Conservation (phyloP, 53 echinoderm and acorn worm genomes). For the Hippasteria phrygiana region DNA sequence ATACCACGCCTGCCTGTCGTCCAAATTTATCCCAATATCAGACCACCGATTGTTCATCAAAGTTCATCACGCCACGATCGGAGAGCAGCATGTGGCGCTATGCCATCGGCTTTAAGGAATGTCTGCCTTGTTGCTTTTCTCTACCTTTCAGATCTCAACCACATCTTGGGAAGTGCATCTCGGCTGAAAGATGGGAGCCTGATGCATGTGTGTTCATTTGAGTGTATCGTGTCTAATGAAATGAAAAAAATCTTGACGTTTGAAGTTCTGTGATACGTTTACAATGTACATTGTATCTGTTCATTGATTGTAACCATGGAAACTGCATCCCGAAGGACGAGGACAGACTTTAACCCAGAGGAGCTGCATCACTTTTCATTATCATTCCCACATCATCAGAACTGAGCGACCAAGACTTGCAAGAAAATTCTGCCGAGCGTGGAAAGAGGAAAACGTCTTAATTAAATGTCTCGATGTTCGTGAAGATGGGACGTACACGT, state of each 20-base stretch:
- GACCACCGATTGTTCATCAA: background rate
- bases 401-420: background rate
- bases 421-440: background rate
- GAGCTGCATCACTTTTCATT: background rate
- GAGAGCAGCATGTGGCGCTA: background rate
- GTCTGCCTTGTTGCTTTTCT: background rate
- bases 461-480: no score
- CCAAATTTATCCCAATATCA: background rate
- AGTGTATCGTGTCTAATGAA: background rate
- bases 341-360: background rate
- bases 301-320: background rate
- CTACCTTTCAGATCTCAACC: background rate
- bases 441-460: background rate
- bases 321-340: background rate
- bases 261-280: no score
- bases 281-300: no score
- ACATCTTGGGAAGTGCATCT: background rate
- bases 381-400: background rate
- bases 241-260: no score
- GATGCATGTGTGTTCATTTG: background rate
- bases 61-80: background rate
- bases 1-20: background rate
- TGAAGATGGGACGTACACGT: no score
- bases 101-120: conserved; percentile 1
- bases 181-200: background rate